phyloP scores from a whole-genome alignment of 2,888 invertebrate species.

The Tortricodes alternella region DNA sequence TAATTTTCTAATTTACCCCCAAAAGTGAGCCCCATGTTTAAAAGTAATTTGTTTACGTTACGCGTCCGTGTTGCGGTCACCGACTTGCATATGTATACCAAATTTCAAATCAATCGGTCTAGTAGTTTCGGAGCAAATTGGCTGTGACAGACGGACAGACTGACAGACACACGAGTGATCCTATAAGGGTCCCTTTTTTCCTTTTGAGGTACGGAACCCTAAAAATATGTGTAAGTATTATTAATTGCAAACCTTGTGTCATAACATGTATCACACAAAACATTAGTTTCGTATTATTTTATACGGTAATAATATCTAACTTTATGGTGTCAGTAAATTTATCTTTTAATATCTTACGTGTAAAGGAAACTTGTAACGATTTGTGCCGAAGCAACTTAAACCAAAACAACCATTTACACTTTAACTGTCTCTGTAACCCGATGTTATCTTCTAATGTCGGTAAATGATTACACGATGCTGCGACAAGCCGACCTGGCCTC shows the following conservation, averaged over 20 bases:
- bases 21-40: too few relatives aligned
- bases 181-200: too few relatives aligned
- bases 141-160: too few relatives aligned
- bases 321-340: constrained; percentile 20
- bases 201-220: too few relatives aligned
- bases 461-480: constrained; percentile 24
- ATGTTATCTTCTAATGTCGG: constrained; percentile 28
- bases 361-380: constrained; percentile 7
- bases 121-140: too few relatives aligned
- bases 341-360: constrained; percentile 12
- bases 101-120: too few relatives aligned
- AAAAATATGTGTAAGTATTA: too few relatives aligned
- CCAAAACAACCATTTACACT: constrained; percentile 30
- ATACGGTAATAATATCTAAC: background rate
- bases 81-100: too few relatives aligned
- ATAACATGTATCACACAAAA: constrained; percentile 2
- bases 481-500: background rate
- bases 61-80: too few relatives aligned
- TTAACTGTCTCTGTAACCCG: constrained; percentile 24
- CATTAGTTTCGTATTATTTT: constrained; percentile 1
- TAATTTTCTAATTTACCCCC: too few relatives aligned
- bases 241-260: background rate
- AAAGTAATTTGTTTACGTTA: too few relatives aligned
- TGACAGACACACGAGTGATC: background rate
- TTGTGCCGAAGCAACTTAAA: constrained; percentile 23